These are phyloP conservation scores for Stenolophus ochropezus DNA, from an alignment of 2,888 invertebrate species.

Conservation along the genomic window DNA sequence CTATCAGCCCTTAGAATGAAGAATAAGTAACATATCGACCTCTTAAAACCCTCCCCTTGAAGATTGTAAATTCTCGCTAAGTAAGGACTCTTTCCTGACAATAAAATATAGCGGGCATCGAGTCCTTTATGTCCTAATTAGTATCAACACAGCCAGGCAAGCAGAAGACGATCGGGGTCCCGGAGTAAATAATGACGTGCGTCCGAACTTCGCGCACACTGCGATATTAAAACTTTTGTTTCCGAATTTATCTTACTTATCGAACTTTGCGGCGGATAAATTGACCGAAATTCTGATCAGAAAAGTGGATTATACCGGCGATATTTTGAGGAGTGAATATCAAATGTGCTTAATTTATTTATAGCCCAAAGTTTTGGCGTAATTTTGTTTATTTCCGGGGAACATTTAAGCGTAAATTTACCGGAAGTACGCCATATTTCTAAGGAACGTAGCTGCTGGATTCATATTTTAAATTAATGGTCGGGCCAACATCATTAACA, in stretches of 20 bases:
- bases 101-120: background rate
- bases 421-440: too few relatives aligned
- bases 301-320: background rate
- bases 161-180: background rate
- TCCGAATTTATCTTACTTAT: constrained; percentile 27
- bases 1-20: too few relatives aligned
- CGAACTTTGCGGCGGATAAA: constrained; percentile 7
- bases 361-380: background rate
- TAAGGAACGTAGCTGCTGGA: too few relatives aligned
- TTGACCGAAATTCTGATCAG: background rate
- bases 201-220: background rate
- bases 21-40: too few relatives aligned
- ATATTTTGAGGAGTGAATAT: background rate
- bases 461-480: too few relatives aligned
- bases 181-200: constrained; percentile 12
- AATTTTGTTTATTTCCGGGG: background rate
- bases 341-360: background rate
- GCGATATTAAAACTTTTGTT: constrained; percentile 26
- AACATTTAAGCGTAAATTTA: background rate
- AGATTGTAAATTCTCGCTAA: background rate
- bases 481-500: too few relatives aligned
- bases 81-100: background rate
- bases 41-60: background rate
- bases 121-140: background rate
- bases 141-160: background rate